Conservation (phyloP, 2,797 vertebrate species). For the Ciconia nigra region DNA sequence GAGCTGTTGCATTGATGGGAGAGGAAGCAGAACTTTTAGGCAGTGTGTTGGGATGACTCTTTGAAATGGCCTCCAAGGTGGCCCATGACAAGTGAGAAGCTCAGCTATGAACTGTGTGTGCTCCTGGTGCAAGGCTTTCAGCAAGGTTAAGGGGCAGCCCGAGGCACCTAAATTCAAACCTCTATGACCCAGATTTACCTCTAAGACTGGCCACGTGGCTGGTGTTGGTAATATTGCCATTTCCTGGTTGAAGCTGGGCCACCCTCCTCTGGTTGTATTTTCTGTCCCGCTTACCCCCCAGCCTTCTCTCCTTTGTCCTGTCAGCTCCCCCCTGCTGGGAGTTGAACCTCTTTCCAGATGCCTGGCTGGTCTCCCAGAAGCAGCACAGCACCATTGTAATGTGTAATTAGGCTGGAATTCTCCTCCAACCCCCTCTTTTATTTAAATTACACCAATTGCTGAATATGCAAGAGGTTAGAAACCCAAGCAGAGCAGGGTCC, state of each 20-base stretch:
- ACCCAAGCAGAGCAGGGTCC: neutral
- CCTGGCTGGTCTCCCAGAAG: slow-evolving; percentile 62
- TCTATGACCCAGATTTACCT: neutral
- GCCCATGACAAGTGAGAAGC: neutral
- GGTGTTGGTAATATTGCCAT: neutral
- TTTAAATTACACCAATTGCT: slow-evolving; percentile 9
- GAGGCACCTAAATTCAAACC: neutral
- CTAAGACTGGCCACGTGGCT: neutral
- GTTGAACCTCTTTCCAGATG: slow-evolving; percentile 61
- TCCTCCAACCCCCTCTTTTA: neutral
- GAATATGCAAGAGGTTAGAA: neutral
- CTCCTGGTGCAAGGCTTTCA: neutral
- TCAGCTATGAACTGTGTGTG: neutral
- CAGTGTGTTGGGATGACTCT: neutral
- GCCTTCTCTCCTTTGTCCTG: slow-evolving; percentile 41
- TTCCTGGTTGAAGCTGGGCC: neutral
- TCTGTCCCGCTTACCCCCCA: neutral
- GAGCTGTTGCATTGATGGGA: neutral
- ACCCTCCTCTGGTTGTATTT: slow-evolving; percentile 20
- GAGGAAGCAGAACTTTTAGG: neutral
- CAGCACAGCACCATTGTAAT: slow-evolving; percentile 48
- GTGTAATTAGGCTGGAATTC: slow-evolving; percentile 55
- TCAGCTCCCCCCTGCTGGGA: slow-evolving; percentile 13
- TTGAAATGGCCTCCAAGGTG: neutral
- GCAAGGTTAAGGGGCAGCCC: neutral